These are phyloP conservation scores for Manduca sexta DNA, from an alignment of 1,140 invertebrate species.

Conservation along the genomic window DNA sequence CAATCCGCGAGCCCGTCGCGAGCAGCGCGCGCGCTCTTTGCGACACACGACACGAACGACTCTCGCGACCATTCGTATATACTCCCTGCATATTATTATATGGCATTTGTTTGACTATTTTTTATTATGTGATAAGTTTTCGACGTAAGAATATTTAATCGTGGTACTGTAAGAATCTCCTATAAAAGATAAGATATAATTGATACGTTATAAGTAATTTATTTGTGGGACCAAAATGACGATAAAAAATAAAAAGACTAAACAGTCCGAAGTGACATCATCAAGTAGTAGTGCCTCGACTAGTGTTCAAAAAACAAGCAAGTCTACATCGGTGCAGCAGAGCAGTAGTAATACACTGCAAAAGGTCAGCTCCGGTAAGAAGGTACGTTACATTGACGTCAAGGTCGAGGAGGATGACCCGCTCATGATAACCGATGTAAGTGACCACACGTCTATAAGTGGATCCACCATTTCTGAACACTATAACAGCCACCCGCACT, in stretches of 20 bases:
- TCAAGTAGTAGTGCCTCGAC: conserved; percentile 56
- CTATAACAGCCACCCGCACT: conserved; percentile 70
- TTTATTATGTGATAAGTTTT: conserved; percentile 52
- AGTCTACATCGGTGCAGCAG: conserved; percentile 53
- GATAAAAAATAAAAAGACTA: conserved; percentile 73
- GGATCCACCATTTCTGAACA: conserved; percentile 68
- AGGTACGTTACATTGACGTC: conserved; percentile 68
- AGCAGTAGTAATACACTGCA: conserved; percentile 61
- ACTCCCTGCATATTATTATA: conserved; percentile 29
- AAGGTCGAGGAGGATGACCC: conserved; percentile 72
- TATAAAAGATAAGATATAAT: conserved; percentile 31
- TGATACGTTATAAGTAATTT: conserved; percentile 25
- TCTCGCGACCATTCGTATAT: conserved; percentile 57
- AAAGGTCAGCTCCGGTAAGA: conserved; percentile 69
- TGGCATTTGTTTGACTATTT: conserved; percentile 54
- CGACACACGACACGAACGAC: conserved; percentile 66
- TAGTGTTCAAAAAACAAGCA: conserved; percentile 61
- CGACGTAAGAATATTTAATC: conserved; percentile 52
- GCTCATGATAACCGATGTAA: conserved; percentile 70
- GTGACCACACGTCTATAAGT: conserved; percentile 63
- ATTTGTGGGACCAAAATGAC: conserved; percentile 63
- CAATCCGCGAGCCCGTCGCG: conserved; percentile 58
- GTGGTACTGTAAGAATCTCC: conserved; percentile 52
- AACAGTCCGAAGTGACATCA: conserved; percentile 58
- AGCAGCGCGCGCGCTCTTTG: conserved; percentile 55